Conservation (phyloP, 2,888 invertebrate genomes). For the Lymantria monacha region DNA sequence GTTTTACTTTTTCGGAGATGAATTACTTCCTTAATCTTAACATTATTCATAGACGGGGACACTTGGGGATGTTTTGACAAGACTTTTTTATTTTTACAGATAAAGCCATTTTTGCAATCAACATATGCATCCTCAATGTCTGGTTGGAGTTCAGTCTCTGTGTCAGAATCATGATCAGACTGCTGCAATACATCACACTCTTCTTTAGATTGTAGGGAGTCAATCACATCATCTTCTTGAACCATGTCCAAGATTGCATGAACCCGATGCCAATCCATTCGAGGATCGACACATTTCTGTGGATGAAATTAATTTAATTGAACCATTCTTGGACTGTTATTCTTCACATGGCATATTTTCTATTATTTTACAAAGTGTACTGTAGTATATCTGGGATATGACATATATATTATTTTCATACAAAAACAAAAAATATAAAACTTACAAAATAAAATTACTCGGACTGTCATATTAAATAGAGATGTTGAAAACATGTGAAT, state of each 20-base stretch:
- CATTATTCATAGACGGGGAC: constrained; percentile 31
- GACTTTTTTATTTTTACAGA: constrained; percentile 53
- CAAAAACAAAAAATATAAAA: not conserved
- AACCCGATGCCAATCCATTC: constrained; percentile 77
- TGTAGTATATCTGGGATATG: not conserved
- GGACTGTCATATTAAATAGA: constrained; percentile 44
- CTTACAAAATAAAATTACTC: constrained; percentile 9
- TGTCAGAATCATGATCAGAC: constrained; percentile 71
- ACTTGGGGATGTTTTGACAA: constrained; percentile 52
- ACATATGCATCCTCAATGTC: constrained; percentile 51
- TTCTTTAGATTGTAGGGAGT: constrained; percentile 67
- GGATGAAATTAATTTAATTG: constrained; percentile 74
- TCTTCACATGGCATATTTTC: constrained; percentile 14
- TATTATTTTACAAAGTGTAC: constrained; percentile 6
- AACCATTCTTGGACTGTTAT: constrained; percentile 59
- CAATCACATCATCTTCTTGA: constrained; percentile 70
- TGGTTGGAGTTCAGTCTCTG: constrained; percentile 59
- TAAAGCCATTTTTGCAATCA: constrained; percentile 56
- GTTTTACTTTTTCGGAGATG: constrained; percentile 50
- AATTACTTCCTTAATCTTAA: constrained; percentile 42
- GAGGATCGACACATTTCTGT: constrained; percentile 76
- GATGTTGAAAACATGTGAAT: not conserved
- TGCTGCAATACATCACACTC: constrained; percentile 63
- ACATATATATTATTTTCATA: not conserved
- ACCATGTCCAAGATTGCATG: constrained; percentile 75